Evolutionary conservation across 2,113 vertebrate species (phyloP).

Genomic region (Rhinogobius similis): DNA sequence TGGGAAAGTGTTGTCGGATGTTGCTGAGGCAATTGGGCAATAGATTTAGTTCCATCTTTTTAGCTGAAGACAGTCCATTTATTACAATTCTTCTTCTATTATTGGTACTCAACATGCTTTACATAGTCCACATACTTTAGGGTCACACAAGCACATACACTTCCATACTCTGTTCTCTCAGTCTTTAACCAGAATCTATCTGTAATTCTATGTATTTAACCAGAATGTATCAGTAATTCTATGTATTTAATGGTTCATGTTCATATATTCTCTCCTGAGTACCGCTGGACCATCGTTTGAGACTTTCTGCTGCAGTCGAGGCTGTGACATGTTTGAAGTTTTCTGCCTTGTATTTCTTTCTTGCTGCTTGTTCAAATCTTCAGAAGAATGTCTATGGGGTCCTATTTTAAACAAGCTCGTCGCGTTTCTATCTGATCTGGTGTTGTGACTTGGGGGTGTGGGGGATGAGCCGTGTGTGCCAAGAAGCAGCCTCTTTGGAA

Average conservation of each 20-base stretch:
- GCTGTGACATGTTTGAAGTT: slow-evolving; percentile 5
- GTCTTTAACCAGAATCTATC: neutral
- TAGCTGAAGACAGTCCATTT: neutral
- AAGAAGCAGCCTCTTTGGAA: slow-evolving; percentile 59
- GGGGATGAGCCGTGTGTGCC: slow-evolving; percentile 56
- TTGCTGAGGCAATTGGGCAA: no score
- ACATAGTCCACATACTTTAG: neutral
- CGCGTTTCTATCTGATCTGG: slow-evolving; percentile 59
- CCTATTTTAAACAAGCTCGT: slow-evolving; percentile 62
- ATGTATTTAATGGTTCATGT: neutral
- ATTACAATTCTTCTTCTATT: neutral
- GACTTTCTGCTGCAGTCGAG: neutral
- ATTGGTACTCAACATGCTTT: neutral
- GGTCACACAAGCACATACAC: neutral
- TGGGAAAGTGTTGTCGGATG: no score
- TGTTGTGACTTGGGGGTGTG: slow-evolving; percentile 57
- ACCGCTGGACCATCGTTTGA: neutral
- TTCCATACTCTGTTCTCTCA: neutral
- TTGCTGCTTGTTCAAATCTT: slow-evolving; percentile 53
- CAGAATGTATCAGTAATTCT: neutral
- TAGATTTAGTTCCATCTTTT: no score
- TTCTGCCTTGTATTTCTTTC: slow-evolving; percentile 4
- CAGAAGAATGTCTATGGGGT: slow-evolving; percentile 58
- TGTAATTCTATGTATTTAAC: neutral
- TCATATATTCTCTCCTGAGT: neutral